These are phyloP conservation scores for Odiellus spinosus DNA, from an alignment of 2,888 invertebrate genomes.

Conservation along the genomic window DNA sequence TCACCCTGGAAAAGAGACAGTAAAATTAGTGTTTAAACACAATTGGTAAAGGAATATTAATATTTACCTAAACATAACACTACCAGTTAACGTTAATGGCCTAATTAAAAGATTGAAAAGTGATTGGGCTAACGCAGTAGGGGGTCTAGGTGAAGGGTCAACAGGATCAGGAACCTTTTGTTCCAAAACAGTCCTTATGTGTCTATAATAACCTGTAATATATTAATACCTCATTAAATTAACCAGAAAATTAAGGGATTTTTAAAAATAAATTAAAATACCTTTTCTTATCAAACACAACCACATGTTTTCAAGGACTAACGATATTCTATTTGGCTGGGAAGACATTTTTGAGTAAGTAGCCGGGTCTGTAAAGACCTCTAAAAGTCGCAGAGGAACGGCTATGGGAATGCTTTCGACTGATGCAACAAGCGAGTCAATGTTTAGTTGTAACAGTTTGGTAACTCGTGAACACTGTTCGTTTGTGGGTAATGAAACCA, in stretches of 20 bases:
- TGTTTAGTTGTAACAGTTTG: conserved; percentile 1
- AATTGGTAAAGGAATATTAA: too few relatives aligned
- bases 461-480: conserved; percentile 22
- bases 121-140: conserved; percentile 53
- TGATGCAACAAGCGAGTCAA: too few relatives aligned
- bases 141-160: conserved; percentile 48
- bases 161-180: conserved; percentile 46
- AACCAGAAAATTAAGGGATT: too few relatives aligned
- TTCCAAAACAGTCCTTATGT: conserved; percentile 52
- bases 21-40: too few relatives aligned
- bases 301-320: conserved; percentile 23
- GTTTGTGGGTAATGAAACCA: conserved; percentile 15
- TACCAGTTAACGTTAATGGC: conserved; percentile 38
- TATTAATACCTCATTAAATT: too few relatives aligned
- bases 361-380: conserved; percentile 38
- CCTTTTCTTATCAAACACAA: conserved; percentile 18
- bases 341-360: conserved; percentile 19
- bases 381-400: conserved; percentile 58
- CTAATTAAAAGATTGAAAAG: conserved; percentile 57
- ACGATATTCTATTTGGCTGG: neutral
- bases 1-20: neutral
- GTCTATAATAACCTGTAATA: conserved; percentile 56
- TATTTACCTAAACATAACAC: neutral
- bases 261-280: too few relatives aligned
- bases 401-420: conserved; percentile 37